These are phyloP conservation scores for Thripadectes ignobilis DNA, from an alignment of 2,797 vertebrate genomes.

Conservation along the genomic window DNA sequence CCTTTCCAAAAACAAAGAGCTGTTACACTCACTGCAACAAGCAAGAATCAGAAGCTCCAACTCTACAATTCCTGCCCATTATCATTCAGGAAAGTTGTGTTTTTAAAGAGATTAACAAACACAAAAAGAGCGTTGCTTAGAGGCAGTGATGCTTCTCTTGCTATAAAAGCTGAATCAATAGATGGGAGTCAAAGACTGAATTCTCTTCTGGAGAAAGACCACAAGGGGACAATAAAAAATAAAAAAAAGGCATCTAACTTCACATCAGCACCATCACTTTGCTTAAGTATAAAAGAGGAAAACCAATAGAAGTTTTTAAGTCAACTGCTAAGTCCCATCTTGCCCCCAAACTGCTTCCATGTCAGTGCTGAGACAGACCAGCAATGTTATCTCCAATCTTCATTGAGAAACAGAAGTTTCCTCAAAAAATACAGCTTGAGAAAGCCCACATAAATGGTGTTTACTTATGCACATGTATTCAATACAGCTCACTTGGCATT, in stretches of 20 bases:
- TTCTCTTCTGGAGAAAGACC: background rate
- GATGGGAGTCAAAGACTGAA: background rate
- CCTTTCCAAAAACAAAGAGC: conserved; percentile 73
- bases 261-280: background rate
- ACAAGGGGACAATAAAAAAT: background rate
- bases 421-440: background rate
- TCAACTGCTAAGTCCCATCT: background rate
- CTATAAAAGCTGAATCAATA: background rate
- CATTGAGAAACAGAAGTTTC: background rate
- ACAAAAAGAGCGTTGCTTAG: background rate
- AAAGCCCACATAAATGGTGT: background rate
- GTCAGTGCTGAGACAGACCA: background rate
- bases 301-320: background rate
- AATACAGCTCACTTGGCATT: background rate
- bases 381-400: background rate
- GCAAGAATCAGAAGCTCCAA: background rate
- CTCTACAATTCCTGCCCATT: background rate
- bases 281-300: background rate
- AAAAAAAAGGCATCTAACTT: background rate
- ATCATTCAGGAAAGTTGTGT: background rate
- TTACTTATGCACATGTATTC: background rate
- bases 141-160: background rate
- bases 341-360: background rate
- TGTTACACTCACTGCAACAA: background rate
- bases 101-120: background rate